These are phyloP conservation scores for Heteronetta atricapilla DNA, from an alignment of 2,113 vertebrate genomes.

Conservation along the genomic window DNA sequence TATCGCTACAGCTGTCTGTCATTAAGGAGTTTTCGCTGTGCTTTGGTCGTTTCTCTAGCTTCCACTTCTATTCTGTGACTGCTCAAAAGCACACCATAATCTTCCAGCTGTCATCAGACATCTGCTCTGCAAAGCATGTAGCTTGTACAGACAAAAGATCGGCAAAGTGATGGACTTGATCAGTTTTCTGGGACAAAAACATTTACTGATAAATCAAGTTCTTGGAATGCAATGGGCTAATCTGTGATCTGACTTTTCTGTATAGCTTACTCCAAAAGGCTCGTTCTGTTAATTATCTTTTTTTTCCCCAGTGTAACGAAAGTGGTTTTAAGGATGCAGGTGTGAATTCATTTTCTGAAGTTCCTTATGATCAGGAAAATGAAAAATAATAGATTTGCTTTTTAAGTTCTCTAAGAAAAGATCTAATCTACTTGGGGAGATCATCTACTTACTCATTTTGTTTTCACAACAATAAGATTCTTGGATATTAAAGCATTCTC, in stretches of 20 bases:
- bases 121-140: background rate
- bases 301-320: background rate
- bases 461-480: background rate
- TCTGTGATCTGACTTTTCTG: background rate
- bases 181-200: background rate
- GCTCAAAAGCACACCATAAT: background rate
- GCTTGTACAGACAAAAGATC: background rate
- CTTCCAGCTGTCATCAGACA: background rate
- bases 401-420: background rate
- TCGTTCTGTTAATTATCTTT: background rate
- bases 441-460: background rate
- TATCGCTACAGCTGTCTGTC: background rate
- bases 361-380: background rate
- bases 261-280: background rate
- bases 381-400: background rate
- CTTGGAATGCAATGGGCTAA: background rate
- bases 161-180: background rate
- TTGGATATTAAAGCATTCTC: background rate
- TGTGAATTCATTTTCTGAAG: background rate
- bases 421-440: background rate
- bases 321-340: background rate
- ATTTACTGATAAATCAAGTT: background rate
- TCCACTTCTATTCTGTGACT: background rate
- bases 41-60: background rate
- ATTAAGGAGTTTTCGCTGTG: background rate